Percentiles rank a stretch among this genome's conserved stretches.
phyloP scores from a whole-genome alignment of 2,113 vertebrate genomes.

The Pomatostomus ruficeps region DNA sequence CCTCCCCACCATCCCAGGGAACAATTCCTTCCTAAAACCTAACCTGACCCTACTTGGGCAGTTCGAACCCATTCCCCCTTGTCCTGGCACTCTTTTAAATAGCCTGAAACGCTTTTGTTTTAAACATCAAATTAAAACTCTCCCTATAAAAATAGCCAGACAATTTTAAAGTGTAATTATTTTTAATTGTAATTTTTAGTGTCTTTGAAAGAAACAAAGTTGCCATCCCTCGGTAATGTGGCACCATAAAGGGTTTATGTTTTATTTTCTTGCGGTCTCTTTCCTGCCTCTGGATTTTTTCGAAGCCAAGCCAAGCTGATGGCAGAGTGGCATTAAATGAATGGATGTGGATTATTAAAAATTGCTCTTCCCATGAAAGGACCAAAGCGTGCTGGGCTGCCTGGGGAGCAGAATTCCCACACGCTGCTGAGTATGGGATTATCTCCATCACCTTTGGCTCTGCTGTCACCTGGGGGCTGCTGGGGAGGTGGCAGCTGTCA shows the following conservation, averaged over 20 bases:
- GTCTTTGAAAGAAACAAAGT: neutral
- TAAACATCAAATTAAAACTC: neutral
- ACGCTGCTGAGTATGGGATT: neutral
- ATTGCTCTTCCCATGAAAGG: neutral
- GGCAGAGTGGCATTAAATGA: neutral
- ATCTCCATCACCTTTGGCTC: neutral
- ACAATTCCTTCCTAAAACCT: rapidly evolving
- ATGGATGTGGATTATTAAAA: neutral
- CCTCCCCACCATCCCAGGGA: neutral
- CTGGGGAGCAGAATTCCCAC: neutral
- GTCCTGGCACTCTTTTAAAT: neutral
- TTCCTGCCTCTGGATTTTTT: rapidly evolving
- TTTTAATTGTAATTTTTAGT: neutral
- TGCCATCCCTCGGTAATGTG: neutral
- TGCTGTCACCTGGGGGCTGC: neutral
- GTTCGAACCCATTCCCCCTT: rapidly evolving
- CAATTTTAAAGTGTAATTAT: neutral
- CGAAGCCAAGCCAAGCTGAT: neutral
- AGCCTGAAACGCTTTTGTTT: neutral
- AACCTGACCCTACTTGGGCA: neutral
- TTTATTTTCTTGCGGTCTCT: neutral
- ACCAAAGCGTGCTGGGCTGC: neutral
- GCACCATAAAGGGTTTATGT: neutral
- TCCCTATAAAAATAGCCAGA: neutral
- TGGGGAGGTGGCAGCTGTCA: neutral